phyloP scores from a whole-genome alignment of 2,888 invertebrate species.

The Cantharis nigra region DNA sequence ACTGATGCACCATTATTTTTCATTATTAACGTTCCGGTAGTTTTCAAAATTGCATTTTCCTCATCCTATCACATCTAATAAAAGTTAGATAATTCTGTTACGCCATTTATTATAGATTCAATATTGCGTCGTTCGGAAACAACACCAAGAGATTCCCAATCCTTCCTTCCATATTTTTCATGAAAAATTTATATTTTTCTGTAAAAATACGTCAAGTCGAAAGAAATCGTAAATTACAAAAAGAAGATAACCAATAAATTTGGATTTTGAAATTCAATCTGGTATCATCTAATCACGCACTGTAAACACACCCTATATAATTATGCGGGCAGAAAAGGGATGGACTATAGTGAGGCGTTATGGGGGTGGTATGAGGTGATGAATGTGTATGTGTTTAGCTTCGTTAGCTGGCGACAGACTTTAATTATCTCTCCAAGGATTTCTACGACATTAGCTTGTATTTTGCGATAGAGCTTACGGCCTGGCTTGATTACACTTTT shows the following conservation, averaged over 20 bases:
- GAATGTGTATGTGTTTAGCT: slow-evolving; percentile 52
- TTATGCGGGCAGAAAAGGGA: slow-evolving; percentile 47
- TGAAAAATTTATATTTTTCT: background rate
- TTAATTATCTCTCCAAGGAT: slow-evolving; percentile 56
- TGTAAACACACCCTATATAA: slow-evolving; percentile 51
- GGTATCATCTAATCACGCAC: slow-evolving; percentile 50
- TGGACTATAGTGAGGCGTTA: slow-evolving; percentile 35
- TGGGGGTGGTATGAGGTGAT: slow-evolving; percentile 43
- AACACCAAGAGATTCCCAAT: background rate
- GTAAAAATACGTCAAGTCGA: background rate
- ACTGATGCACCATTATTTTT: slow-evolving; percentile 56
- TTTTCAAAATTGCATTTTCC: slow-evolving; percentile 54
- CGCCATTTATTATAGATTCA: background rate
- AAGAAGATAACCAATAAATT: slow-evolving; percentile 39
- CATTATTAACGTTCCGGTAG: slow-evolving; percentile 54
- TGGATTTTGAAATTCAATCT: slow-evolving; percentile 42
- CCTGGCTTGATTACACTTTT: slow-evolving; percentile 44
- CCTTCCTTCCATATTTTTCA: background rate
- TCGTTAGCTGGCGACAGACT: slow-evolving; percentile 55
- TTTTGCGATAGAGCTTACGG: slow-evolving; percentile 39
- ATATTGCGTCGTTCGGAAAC: background rate
- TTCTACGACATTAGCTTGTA: slow-evolving; percentile 44
- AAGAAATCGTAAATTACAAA: background rate
- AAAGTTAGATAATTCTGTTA: slow-evolving; percentile 36
- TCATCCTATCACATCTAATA: slow-evolving; percentile 36